Percentiles rank a stretch among this genome's conserved stretches.
These are phyloP conservation scores for Drosophila niveifrons DNA, from an alignment of 2,888 invertebrate species.

Conservation along the genomic window DNA sequence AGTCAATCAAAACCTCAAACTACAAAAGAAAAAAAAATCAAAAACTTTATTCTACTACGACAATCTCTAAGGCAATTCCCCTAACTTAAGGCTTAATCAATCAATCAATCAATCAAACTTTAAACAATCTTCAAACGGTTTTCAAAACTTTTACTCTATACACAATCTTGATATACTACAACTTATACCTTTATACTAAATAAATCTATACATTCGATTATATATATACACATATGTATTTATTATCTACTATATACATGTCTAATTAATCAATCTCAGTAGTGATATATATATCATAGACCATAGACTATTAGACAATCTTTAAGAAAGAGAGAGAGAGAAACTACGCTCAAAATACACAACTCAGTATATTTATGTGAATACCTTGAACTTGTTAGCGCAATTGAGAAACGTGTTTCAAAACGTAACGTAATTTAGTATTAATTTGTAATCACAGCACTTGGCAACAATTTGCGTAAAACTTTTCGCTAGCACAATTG, in stretches of 20 bases:
- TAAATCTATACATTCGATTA: slow-evolving; percentile 22
- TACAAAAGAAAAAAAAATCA: slow-evolving; percentile 11
- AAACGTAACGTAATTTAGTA: slow-evolving; percentile 24
- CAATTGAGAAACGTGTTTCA: slow-evolving; percentile 36
- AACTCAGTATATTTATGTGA: slow-evolving; percentile 27
- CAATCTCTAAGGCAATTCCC: slow-evolving; percentile 72
- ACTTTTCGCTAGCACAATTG: slow-evolving; percentile 67
- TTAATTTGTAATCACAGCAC: slow-evolving; percentile 19
- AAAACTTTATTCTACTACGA: slow-evolving; percentile 67
- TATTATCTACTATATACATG: slow-evolving; percentile 35
- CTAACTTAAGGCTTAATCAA: slow-evolving; percentile 60
- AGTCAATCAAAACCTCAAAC: slow-evolving; percentile 61
- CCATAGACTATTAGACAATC: slow-evolving; percentile 38
- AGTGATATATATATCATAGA: slow-evolving; percentile 65
- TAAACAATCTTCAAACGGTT: slow-evolving; percentile 72
- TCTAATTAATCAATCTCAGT: slow-evolving; percentile 66
- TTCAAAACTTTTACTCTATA: slow-evolving; percentile 59
- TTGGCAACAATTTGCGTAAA: slow-evolving; percentile 77
- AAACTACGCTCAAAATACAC: slow-evolving; percentile 52
- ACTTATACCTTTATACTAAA: slow-evolving; percentile 41
- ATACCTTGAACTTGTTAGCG: slow-evolving; percentile 29
- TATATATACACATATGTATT: slow-evolving; percentile 25
- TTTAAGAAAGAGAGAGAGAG: slow-evolving; percentile 15
- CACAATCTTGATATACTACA: slow-evolving; percentile 36
- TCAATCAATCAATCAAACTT: slow-evolving; percentile 64